Conservation (phyloP, 2,888 invertebrate genomes). For the Drosophila prostipennis region DNA sequence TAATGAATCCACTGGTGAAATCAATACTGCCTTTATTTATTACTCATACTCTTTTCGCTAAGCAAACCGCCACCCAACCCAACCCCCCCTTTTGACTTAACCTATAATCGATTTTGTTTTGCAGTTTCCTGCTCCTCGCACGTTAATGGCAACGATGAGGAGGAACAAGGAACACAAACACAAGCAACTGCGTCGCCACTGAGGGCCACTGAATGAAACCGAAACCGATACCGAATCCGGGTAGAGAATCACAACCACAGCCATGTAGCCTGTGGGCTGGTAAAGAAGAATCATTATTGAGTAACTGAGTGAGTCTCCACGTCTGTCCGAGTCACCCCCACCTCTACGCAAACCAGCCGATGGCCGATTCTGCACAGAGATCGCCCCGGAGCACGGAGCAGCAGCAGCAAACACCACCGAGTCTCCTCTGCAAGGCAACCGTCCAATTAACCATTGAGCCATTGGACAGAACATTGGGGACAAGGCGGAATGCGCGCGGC, state of each 20-base stretch:
- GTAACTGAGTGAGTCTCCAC: slow-evolving; percentile 75
- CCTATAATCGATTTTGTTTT: slow-evolving; percentile 77
- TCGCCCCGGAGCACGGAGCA: slow-evolving; percentile 71
- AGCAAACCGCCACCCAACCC: slow-evolving; percentile 2
- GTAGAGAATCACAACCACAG: neutral
- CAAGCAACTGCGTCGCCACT: slow-evolving; percentile 27
- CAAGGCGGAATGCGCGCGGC: slow-evolving; percentile 78
- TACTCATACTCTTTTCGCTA: slow-evolving; percentile 20
- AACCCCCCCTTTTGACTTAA: slow-evolving; percentile 48
- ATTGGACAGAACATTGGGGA: slow-evolving; percentile 56
- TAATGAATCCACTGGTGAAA: slow-evolving; percentile 56
- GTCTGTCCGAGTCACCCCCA: slow-evolving; percentile 71
- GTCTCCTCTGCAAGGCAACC: slow-evolving; percentile 60
- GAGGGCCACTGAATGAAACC: slow-evolving; percentile 26
- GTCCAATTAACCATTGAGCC: too few species aligned
- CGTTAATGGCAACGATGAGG: slow-evolving; percentile 78
- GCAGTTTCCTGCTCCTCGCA: slow-evolving; percentile 79
- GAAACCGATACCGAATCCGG: neutral
- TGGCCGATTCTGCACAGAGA: slow-evolving; percentile 17
- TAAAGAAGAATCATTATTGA: slow-evolving; percentile 20
- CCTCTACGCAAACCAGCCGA: slow-evolving; percentile 18
- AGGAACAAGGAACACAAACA: slow-evolving; percentile 65
- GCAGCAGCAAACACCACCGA: slow-evolving; percentile 75
- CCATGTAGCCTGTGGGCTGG: slow-evolving; percentile 1
- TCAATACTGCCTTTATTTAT: slow-evolving; percentile 69